These are phyloP conservation scores for Rhaphigaster nebulosa DNA, from an alignment of 2,888 invertebrate genomes.

Conservation along the genomic window DNA sequence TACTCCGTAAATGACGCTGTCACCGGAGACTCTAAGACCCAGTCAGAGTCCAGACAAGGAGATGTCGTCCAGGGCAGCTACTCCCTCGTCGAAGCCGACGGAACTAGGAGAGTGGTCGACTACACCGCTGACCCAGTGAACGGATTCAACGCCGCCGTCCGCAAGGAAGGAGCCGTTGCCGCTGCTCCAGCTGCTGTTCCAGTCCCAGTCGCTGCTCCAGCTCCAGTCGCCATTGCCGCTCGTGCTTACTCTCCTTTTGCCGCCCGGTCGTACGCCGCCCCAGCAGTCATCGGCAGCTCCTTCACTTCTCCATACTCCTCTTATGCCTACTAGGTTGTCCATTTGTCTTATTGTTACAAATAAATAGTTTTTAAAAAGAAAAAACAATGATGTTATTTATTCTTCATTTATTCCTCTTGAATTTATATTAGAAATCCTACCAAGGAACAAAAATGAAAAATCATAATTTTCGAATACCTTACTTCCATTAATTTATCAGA, in stretches of 20 bases:
- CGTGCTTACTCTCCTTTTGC: constrained; percentile 11
- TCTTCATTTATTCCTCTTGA: not conserved
- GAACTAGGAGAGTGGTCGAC: not conserved
- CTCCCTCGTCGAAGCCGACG: constrained; percentile 24
- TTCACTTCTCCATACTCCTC: not conserved
- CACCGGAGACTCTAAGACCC: constrained; percentile 14
- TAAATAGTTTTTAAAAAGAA: not conserved
- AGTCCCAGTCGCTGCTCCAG: not conserved
- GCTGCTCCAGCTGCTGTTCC: not conserved
- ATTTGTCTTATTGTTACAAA: not conserved
- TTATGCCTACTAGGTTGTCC: not conserved
- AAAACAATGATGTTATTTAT: not conserved
- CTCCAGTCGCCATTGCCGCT: constrained; percentile 19
- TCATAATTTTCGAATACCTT: no score
- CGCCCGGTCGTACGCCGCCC: not conserved
- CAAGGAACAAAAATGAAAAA: no score
- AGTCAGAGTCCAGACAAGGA: constrained; percentile 23
- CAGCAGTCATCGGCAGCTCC: not conserved
- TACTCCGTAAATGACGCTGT: constrained; percentile 4
- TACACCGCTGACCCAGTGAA: constrained; percentile 28
- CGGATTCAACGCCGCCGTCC: constrained; percentile 22
- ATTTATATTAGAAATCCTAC: not conserved
- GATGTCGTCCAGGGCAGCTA: constrained; percentile 39
- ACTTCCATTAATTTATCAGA: no score
- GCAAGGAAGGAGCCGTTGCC: not conserved